These are phyloP conservation scores for Argyrosomus japonicus DNA, from an alignment of 2,113 vertebrate genomes.

Conservation along the genomic window DNA sequence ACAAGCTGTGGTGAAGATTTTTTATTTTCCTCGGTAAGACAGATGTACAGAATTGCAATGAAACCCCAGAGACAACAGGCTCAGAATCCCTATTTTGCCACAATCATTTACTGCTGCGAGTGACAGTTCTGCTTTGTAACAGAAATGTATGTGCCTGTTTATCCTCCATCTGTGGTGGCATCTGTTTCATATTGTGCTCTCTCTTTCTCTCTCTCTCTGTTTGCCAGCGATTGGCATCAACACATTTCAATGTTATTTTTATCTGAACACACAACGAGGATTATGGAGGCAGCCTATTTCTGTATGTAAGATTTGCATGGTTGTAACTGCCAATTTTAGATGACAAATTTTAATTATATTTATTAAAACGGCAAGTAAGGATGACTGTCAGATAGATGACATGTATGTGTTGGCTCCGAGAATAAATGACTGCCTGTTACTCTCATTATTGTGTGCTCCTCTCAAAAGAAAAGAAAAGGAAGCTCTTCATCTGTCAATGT, in stretches of 20 bases:
- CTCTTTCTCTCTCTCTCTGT: slow-evolving; percentile 10
- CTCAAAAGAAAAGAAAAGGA: slow-evolving; percentile 38
- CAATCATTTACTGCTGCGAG: slow-evolving; percentile 65
- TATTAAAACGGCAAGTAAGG: slow-evolving; percentile 11
- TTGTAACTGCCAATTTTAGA: slow-evolving; percentile 4
- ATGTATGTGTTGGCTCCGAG: not conserved
- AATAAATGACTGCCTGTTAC: slow-evolving; percentile 27
- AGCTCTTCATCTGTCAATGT: slow-evolving; percentile 51
- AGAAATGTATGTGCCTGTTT: slow-evolving; percentile 73
- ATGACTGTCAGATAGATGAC: not conserved
- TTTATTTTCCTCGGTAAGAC: slow-evolving; percentile 29
- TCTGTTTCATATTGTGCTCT: slow-evolving; percentile 78
- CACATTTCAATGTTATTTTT: slow-evolving; percentile 65
- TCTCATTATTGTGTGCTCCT: slow-evolving; percentile 12
- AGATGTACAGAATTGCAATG: slow-evolving; percentile 37
- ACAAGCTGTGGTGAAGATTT: slow-evolving; percentile 26
- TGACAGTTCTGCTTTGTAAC: slow-evolving; percentile 74
- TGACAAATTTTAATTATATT: slow-evolving; percentile 8
- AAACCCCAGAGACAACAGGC: slow-evolving; percentile 47
- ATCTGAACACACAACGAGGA: slow-evolving; percentile 37
- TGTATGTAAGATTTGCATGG: not conserved
- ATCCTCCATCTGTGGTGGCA: slow-evolving; percentile 81
- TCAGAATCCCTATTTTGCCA: slow-evolving; percentile 37
- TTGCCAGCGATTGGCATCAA: slow-evolving; percentile 63
- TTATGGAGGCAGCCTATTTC: slow-evolving; percentile 12